Evolutionary conservation across 1,140 invertebrate species (phyloP), one percentile per base, ranked within the genome.

Genomic region (Rhopalosiphum padi): DNA sequence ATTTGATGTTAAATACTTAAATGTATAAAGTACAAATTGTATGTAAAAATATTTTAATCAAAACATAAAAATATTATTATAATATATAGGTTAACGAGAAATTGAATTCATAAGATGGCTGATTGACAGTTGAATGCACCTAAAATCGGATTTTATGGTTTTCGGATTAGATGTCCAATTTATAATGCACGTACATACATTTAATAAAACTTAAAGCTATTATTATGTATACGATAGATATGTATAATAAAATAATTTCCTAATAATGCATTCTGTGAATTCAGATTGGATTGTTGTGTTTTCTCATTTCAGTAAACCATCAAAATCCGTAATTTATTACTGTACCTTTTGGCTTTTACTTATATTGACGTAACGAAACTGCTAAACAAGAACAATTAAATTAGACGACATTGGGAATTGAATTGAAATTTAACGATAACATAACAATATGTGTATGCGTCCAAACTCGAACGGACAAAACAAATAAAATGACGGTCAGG

Each of bases 351-450:
- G 11, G 41, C 83, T 86, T 77, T 77, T 77, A 77, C 60, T 77
- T 77, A 77, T 83, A 41, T 83, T 86, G 41, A 86, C 83, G 83
- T 86, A 43, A 43, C 4, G 23, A 22, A 86, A 86, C 9, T 41
- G 22, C 22, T 86, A 86, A 86, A 86, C 37, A 41, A 83, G 37
- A 41, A 83, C 37, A 86, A 86, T 86, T 86, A 86, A 86, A 86
- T 86, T 86, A 86, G 22, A 43, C 83, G 83, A 86, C 23, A 86
- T 86, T 86, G 83, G 41, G 37, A 86, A 86, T 86, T 43, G 37
- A 86, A 86, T 86, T 86, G 83, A 23, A 86, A 86, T 86, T 43
- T 86, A 86, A 25, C 83, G 83, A 86, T 86, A 86, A 43, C 37
- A 86, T 30, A 86, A 86, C 23, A 86, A 25, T 86, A 41, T 86